Evolutionary conservation across 2,113 vertebrate genomes (phyloP).

Genomic region (Passerina amoena): DNA sequence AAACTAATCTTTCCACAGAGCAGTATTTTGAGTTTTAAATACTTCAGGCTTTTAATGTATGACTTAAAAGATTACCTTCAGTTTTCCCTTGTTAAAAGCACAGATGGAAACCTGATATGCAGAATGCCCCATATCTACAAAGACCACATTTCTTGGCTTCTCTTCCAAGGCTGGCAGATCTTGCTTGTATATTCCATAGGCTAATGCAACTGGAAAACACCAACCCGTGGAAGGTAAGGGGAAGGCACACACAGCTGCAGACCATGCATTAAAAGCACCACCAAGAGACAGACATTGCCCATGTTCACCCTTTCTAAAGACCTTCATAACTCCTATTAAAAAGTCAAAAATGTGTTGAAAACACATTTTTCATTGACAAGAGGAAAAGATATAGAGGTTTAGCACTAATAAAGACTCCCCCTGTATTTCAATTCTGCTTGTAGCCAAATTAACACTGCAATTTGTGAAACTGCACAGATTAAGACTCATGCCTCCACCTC

Average conservation of each 20-base stretch:
- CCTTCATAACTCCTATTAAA: not conserved
- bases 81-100: constrained; percentile 96
- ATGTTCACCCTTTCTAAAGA: not conserved
- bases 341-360: not conserved
- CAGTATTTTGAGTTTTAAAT: not conserved
- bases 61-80: constrained; percentile 80
- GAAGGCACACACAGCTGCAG: not conserved
- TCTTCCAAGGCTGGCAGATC: constrained; percentile 91
- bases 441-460: not conserved
- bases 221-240: not conserved
- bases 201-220: constrained; percentile 85
- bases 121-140: constrained; percentile 95
- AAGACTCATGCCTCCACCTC: not conserved
- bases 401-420: not conserved
- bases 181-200: constrained; percentile 98
- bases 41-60: not conserved
- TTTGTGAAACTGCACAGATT: not conserved
- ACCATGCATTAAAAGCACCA: not conserved
- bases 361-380: not conserved
- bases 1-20: not conserved
- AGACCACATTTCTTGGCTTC: constrained; percentile 92
- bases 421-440: not conserved
- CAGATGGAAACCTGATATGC: constrained; percentile 91
- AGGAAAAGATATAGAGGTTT: not conserved
- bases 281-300: not conserved